Conservation (phyloP, 1,140 invertebrate genomes). For the Heliothis virescens region DNA sequence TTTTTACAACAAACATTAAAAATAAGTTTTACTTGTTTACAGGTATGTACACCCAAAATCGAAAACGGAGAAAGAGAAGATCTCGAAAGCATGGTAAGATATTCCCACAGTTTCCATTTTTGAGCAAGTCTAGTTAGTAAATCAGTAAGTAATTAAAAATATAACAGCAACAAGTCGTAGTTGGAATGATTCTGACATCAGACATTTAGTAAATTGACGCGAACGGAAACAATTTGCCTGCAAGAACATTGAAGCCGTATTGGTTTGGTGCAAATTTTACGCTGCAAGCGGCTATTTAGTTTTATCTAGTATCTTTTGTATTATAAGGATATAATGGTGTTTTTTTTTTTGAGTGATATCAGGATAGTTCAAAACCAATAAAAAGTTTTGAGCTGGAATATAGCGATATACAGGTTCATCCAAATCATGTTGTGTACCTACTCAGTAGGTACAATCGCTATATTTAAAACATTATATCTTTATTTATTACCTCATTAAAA, state of each 20-base stretch:
- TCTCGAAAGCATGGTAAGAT: neutral
- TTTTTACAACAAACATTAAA: neutral
- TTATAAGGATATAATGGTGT: neutral
- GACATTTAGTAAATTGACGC: slow-evolving; percentile 73
- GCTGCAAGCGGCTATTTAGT: neutral
- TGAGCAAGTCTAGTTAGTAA: neutral
- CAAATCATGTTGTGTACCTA: too few relatives aligned
- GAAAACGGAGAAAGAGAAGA: neutral
- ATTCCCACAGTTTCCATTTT: neutral
- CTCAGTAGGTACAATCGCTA: too few relatives aligned
- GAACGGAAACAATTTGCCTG: slow-evolving; percentile 78
- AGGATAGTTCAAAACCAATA: too few relatives aligned
- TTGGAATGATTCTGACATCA: slow-evolving; percentile 60
- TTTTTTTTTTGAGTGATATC: neutral
- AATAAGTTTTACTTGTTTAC: neutral
- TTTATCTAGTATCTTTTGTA: neutral
- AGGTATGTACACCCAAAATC: slow-evolving; percentile 32
- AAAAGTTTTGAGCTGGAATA: too few relatives aligned
- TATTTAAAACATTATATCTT: too few relatives aligned
- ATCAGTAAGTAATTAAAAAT: slow-evolving; percentile 38
- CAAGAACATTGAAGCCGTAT: slow-evolving; percentile 47
- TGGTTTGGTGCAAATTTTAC: slow-evolving; percentile 48
- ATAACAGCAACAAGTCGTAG: slow-evolving; percentile 38
- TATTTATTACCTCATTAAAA: too few relatives aligned
- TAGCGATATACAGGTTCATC: too few relatives aligned